Evolutionary conservation across 1,140 invertebrate species (phyloP), one percentile per base, ranked within the genome.

Genomic region (Hyphantria cunea): DNA sequence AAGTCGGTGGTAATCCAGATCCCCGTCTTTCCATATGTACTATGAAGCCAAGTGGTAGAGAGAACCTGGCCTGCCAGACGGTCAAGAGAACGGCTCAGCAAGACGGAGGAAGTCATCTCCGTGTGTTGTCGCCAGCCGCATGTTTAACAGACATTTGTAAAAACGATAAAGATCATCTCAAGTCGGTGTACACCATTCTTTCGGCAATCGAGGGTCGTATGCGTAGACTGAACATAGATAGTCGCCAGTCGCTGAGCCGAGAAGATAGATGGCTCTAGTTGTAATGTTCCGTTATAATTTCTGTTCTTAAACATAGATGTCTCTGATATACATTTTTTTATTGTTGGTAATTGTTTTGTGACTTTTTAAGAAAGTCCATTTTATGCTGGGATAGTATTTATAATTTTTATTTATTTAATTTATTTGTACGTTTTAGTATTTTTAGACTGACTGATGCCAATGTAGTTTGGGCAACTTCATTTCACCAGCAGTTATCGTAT

Each of bases 201-300:
- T 70, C 76, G 6, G 78, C 83, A 0, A 86, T 89, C 25, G 86
- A 89, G 59, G 86, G 84, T 6, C 75, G 86, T 31, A 65, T 89
- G 11, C 65, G 80, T 6, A 66, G 86, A 42, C 44, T 89, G n/a
- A 86, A 80, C 54, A 54, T 68, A 14, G 76, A 78, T 32, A 44
- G 80, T 17, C 52, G 56, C n/a, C 56, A 50, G 32, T 13, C 67
- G 17, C n/a, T 25, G 17, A n/a, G 14, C 51, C 48, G 58, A 34
- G 6, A 12, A 33, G 5, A 59, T 65, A 78, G 78, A 78, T 78
- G 78, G 61, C 76, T 61, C 54, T 68, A 45, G 41, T 4, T 6
- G 42, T 25, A 25, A 25, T 25, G 5, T 25, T 25, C 17, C 17
- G 17, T 3, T 3, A 25, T 25, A 1, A 25, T 25, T 25, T 25